Base-by-base conservation (phyloP, 2,888 invertebrate species). In the Epirrita christyi region DNA sequence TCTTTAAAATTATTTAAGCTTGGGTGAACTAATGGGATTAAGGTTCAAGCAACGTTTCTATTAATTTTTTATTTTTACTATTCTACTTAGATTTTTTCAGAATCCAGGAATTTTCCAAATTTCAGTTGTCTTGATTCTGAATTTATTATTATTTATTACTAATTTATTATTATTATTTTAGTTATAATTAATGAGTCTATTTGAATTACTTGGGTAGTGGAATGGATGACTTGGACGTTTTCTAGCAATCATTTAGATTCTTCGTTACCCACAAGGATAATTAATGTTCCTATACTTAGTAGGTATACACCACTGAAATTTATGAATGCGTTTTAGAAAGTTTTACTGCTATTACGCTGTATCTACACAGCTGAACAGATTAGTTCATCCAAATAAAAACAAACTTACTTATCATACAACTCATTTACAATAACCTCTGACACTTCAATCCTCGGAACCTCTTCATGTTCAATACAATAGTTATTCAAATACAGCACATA, bases 401-500 rank as follows among this genome's bases (percentile, higher is more conserved):
- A 45, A 45, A 74, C 85, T 76, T 73, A 91, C 92, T 74, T 77
- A 65, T 89, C 71, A 68, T 88, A 89, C 1, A 65, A 46, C 0
- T 79, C 71, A 60, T 92, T 78, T 14, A 52, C 69, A 41, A 81
- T 72, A 15, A 90, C 72, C 52, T 85, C 75, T 40, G 76, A 41
- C n/a, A 92, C 76, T 21, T 58, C 46, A 6, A 75, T 75, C 57
- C 40, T 73, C 0, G 81, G 83, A 1, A 66, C 32, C 1, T 64
- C 59, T 7, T 64, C 59, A 32, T 32, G 55, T 14, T 68, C 45
- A 0, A 40, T 54, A 53, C 90, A 89, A 54, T 77, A 71, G 67
- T 92, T 92, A 62, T 82, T 85, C 3, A 92, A 63, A 41, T 73
- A 72, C 10, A 92, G 55, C 1, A 60, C 9, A 50, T 88, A 92